Evolutionary conservation across 2,113 vertebrate genomes (phyloP).

Genomic region (Rafetus swinhoei): DNA sequence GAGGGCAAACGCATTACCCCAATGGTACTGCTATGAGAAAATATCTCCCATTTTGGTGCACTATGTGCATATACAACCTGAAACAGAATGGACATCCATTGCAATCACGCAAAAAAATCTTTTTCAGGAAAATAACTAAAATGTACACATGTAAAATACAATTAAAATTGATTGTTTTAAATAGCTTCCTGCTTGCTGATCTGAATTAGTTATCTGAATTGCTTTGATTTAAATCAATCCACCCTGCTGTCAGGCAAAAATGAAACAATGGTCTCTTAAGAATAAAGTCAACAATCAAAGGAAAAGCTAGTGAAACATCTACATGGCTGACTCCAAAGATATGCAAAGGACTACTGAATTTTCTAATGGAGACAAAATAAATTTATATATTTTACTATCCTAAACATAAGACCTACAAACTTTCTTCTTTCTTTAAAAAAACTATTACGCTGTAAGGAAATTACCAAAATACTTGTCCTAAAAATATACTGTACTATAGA

Average conservation of each 20-base stretch:
- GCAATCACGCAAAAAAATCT: not conserved
- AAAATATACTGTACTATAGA: accelerated
- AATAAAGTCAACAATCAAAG: not conserved
- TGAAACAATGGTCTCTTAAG: not conserved
- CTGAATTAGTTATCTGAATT: not conserved
- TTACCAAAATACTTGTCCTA: not conserved
- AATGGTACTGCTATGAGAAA: not conserved
- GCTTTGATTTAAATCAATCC: not conserved
- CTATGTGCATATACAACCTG: too few species aligned
- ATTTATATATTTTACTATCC: not conserved
- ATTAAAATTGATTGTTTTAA: not conserved
- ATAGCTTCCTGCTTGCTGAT: not conserved
- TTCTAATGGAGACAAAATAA: not conserved
- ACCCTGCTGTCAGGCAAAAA: not conserved
- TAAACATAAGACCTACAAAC: not conserved
- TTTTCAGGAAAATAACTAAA: not conserved
- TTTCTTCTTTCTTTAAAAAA: not conserved
- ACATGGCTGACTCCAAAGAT: too few species aligned
- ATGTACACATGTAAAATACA: not conserved
- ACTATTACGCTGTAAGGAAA: not conserved
- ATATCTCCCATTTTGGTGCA: not conserved
- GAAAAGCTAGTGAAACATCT: not conserved
- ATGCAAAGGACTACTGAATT: not conserved
- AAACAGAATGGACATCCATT: not conserved
- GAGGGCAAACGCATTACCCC: not conserved